A percentile compares a stretch with the other conserved stretches of the same genome.
phyloP scores from a whole-genome alignment of 2,888 invertebrate genomes.

The Aleiodes alternator region DNA sequence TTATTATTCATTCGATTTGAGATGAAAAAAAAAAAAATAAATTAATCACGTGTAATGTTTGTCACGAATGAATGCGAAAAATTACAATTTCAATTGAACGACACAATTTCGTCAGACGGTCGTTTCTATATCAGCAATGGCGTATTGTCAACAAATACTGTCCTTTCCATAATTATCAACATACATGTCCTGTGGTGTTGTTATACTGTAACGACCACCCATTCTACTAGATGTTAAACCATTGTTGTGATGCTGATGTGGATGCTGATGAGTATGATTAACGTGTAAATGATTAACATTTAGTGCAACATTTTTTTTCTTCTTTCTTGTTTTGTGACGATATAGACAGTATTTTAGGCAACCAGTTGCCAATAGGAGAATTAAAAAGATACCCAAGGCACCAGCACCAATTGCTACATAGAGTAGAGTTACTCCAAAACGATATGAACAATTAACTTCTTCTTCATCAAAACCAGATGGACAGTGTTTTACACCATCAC shows the following conservation, averaged over 20 bases:
- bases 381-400: slow-evolving; percentile 79
- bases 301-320: slow-evolving; percentile 76
- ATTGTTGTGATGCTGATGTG: slow-evolving; percentile 76
- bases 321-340: slow-evolving; percentile 78
- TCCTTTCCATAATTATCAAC: slow-evolving; percentile 79
- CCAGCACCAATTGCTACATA: slow-evolving; percentile 82
- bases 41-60: no score
- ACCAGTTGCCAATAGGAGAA: slow-evolving; percentile 79
- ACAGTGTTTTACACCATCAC: slow-evolving; percentile 87
- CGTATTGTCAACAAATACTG: slow-evolving; percentile 84
- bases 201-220: slow-evolving; percentile 65
- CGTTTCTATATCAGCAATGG: slow-evolving; percentile 73
- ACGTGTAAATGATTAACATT: slow-evolving; percentile 78
- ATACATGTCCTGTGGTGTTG: slow-evolving; percentile 67
- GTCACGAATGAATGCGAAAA: no score
- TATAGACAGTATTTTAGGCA: slow-evolving; percentile 78
- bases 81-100: slow-evolving; percentile 41
- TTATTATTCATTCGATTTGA: no score
- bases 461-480: slow-evolving; percentile 90
- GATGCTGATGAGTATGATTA: slow-evolving; percentile 75
- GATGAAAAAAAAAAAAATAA: no score
- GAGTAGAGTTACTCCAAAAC: slow-evolving; percentile 81
- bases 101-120: slow-evolving; percentile 68
- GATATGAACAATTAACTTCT: slow-evolving; percentile 85
- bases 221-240: slow-evolving; percentile 75